These are phyloP conservation scores for Aspidiotus destructor DNA, from an alignment of 2,888 invertebrate species.

Conservation along the genomic window DNA sequence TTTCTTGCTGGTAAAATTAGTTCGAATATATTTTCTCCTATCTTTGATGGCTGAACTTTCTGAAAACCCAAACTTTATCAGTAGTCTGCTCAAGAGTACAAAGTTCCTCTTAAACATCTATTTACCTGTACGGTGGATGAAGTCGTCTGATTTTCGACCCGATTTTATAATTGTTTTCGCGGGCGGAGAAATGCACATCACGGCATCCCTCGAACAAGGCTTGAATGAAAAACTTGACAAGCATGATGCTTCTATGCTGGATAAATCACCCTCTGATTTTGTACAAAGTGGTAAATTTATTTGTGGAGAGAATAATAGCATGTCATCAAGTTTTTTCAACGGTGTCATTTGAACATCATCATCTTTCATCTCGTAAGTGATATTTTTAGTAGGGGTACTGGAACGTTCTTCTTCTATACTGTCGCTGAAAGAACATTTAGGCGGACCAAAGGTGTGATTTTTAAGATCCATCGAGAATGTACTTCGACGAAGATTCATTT, in stretches of 20 bases:
- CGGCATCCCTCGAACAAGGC: constrained; percentile 5
- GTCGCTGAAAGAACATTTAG: neutral
- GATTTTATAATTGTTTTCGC: constrained; percentile 3
- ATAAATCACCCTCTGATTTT: neutral
- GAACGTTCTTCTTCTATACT: constrained; percentile 4
- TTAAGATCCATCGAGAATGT: constrained; percentile 3
- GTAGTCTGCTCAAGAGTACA: neutral
- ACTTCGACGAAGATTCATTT: constrained; percentile 13
- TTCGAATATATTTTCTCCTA: constrained; percentile 5
- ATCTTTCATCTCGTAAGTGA: constrained; percentile 11
- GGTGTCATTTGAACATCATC: constrained; percentile 13
- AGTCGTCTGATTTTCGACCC: constrained; percentile 10
- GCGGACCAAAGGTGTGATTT: neutral
- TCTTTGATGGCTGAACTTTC: constrained; percentile 14
- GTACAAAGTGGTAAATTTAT: neutral
- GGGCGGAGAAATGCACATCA: constrained; percentile 24
- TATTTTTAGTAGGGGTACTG: neutral
- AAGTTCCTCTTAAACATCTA: neutral
- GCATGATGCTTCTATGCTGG: neutral
- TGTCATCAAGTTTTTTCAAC: neutral
- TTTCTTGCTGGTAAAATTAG: neutral
- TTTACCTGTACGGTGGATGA: constrained; percentile 14
- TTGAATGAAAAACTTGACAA: neutral
- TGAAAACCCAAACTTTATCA: constrained; percentile 9
- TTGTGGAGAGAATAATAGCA: neutral